These are phyloP conservation scores for Orycteropus afer DNA, from an alignment of 2,113 vertebrate genomes.

Conservation along the genomic window DNA sequence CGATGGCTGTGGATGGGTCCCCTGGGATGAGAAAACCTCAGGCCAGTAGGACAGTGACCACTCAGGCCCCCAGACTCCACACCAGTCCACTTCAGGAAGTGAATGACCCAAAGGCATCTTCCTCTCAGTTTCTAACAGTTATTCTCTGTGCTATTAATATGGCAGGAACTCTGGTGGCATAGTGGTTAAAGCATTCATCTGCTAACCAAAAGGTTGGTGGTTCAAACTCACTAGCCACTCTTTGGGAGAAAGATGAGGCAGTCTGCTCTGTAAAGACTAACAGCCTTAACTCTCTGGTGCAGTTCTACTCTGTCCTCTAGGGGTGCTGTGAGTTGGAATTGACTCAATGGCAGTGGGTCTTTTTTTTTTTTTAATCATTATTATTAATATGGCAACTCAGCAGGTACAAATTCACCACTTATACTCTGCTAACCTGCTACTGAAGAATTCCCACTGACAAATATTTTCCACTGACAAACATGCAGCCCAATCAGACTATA, in stretches of 20 bases:
- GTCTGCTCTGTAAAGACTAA: no score
- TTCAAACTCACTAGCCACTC: no score
- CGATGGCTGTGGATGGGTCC: neutral
- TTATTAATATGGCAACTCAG: neutral
- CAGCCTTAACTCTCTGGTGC: no score
- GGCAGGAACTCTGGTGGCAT: no score
- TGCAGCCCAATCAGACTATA: accelerated
- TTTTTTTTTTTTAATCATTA: no score
- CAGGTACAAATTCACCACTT: accelerated
- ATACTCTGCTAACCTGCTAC: accelerated
- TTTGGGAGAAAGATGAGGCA: no score
- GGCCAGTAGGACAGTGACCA: neutral
- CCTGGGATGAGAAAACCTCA: neutral
- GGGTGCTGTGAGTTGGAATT: no score
- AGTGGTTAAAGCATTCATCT: no score
- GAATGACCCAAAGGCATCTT: accelerated
- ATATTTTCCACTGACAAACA: neutral
- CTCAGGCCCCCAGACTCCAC: neutral
- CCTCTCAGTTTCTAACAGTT: accelerated
- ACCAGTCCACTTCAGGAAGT: neutral
- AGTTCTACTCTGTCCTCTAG: no score
- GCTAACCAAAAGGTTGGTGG: no score
- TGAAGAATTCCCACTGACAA: neutral
- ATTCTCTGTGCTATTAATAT: neutral
- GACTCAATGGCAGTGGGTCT: no score